Base-by-base conservation (phyloP, 1,140 invertebrate species). In the Aphidius ervi region DNA sequence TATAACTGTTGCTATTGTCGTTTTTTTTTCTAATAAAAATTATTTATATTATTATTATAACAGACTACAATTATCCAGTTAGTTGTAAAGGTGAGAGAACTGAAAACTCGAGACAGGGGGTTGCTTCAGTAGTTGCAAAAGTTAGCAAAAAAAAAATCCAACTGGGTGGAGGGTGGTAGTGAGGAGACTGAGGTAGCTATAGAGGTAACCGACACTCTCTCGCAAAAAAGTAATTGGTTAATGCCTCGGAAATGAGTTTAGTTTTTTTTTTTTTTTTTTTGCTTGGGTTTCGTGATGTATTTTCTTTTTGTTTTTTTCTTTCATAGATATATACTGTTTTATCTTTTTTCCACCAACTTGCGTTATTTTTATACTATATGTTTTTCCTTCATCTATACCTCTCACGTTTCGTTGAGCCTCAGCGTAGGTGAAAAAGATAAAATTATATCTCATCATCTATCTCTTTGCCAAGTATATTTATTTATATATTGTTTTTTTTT, bases 171-270 rank as follows among this genome's bases (percentile, higher is more conserved):
- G 39, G 41, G 16, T 48, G n/a, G 58, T 57, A 61, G 61, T 47
- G 58, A 48, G 55, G 65, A 61, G 58, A 63, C 63, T 61, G 67
- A 68, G 67, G 47, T 9, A 7, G 50, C n/a, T 59, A 66, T 67
- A 71, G 74, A 74, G 71, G 74, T 73, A 76, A 76, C 74, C 71
- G 74, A 76, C 74, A 72, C 70, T 68, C 72, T 75, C 74, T 74
- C 71, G 70, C 73, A 77, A 78, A 76, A 31, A 77, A 75, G 73
- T 77, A 77, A 78, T 78, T 79, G 76, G 74, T 76, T 79, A 78
- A 78, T 79, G 74, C 74, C 74, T 74, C 71, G 76, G 74, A 79
- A 77, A 77, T 77, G 77, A 78, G 75, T 78, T 79, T 76, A 78
- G 73, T 76, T 79, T 71, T 69, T 31, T 31, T 31, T 3, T 31